A percentile compares a stretch with the other conserved stretches of the same genome.
phyloP scores from a whole-genome alignment of 2,113 vertebrate genomes.

The Epinephelus lanceolatus region DNA sequence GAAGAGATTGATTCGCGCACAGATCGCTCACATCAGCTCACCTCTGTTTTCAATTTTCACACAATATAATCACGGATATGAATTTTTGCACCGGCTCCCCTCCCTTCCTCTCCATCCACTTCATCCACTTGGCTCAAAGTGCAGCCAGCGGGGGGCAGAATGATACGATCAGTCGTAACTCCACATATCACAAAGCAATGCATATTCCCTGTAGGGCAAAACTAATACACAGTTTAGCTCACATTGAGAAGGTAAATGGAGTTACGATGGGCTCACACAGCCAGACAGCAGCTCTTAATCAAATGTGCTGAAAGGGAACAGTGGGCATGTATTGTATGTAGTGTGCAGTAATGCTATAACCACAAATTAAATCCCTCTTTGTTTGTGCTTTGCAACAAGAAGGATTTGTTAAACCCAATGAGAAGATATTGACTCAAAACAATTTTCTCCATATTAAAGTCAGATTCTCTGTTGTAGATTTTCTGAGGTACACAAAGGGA shows the following conservation, averaged over 20 bases:
- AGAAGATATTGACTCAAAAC: conserved; percentile 23
- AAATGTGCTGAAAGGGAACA: conserved; percentile 31
- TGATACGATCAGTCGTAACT: neutral
- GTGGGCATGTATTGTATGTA: neutral
- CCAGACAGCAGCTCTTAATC: conserved; percentile 35
- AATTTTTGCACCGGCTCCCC: neutral
- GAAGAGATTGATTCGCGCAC: conserved; percentile 19
- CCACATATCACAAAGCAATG: conserved; percentile 36
- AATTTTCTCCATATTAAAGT: neutral
- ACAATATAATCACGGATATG: conserved; percentile 33
- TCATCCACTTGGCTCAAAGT: conserved; percentile 8
- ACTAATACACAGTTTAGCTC: conserved; percentile 34
- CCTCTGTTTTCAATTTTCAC: conserved; percentile 48
- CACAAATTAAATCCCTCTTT: conserved; percentile 38
- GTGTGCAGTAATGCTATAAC: neutral
- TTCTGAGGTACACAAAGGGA: too few relatives aligned
- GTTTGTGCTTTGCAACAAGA: neutral
- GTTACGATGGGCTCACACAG: neutral
- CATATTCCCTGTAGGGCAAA: conserved; percentile 12
- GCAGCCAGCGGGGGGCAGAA: conserved; percentile 8
- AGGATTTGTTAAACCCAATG: conserved; percentile 10
- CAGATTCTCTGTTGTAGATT: neutral
- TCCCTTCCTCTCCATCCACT: too few relatives aligned
- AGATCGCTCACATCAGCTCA: conserved; percentile 9
- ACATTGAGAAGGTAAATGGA: conserved; percentile 24